Base-by-base conservation (phyloP, 92 coral and sea anemone species). In the Blastomussa wellsi region DNA sequence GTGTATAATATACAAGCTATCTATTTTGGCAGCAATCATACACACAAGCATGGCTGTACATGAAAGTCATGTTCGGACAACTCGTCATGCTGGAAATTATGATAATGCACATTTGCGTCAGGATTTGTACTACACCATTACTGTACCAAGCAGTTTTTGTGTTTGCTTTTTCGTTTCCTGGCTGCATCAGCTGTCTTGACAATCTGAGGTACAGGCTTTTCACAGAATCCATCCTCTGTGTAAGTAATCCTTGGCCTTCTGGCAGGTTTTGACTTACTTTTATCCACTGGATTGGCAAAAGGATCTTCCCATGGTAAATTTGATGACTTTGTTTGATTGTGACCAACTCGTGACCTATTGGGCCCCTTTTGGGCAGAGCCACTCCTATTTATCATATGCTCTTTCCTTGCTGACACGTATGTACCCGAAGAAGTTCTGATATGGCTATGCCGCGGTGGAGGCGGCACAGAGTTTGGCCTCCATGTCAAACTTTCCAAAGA, bases 281-380 rank as follows among this genome's bases (percentile, higher is more conserved):
- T 94, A 74, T 92, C 95, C 44, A 94, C 98, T 84, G 99, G 99
- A 81, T 97, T 97, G 26, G 98, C 98, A 81, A 97, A 97, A 4
- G 99, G 99, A 64, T 97, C 99, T 31, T 97, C 99, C 99, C 99
- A 97, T 24, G 99, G 99, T 17, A 97, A 84, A 15, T 90, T 86
- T 59, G 95, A 62, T 59, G 94, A 78, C 70, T 89, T 93, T 87
- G 93, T 89, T 57, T 87, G 28, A 37, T 77, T 83, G 79, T 80
- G 87, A 3, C 88, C 78, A 10, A 29, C 82, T 65, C 90, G 87
- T 37, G 79, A 59, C 33, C 52, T 70, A 33, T 77, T 88, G 10
- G 90, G 84, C 80, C 91, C 91, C 47, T 84, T 87, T 59, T 82
- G 82, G 35, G 82, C 80, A 62, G 93, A 80, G 9, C 88, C 74